Evolutionary conservation across 2,113 vertebrate genomes (phyloP), one percentile per base, ranked within the genome.

Genomic region (Phycodurus eques): DNA sequence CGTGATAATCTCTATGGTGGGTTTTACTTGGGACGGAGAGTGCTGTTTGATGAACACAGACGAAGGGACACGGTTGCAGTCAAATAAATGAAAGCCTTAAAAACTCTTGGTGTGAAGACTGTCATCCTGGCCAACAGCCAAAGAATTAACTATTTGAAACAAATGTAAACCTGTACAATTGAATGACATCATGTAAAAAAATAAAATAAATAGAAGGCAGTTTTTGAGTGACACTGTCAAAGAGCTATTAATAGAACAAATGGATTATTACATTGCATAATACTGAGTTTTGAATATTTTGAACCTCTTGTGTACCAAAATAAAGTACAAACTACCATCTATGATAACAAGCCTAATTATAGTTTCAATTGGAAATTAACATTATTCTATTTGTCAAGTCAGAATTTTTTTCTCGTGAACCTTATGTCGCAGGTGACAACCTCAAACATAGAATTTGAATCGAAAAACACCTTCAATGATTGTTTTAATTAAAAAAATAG

Each of bases 1-100:
- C 88, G 82, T 84, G 82, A 71, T 79, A 82, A 89, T 82, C 84
- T 87, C 81, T 80, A 72, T 62, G 35, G 65, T 80, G 73, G 31
- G 73, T 68, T 78, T 81, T 78, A 61, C 67, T 76, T 85, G 54
- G 44, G 44, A 61, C 14, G 31, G 59, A 5, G 31, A 77, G 70
- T 78, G 63, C 83, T 74, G 57, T 77, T 67, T 76, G 19, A 75
- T 49, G 15, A 71, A 82, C 61, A 54, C 14, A 61, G 68, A 78
- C 59, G 65, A 69, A 2, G 53, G 54, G 43, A 83, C 62, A 54
- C 0, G 0, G 35, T 68, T 70, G 64, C 68, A 76, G 68, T 76
- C 44, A 69, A 57, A 71, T 51, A 77, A 27, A 67, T 74, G 47
- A 70, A 69, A 65, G 67, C 57, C 88, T 90, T 89, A 84, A 80